Evolutionary conservation across 2,888 invertebrate species (phyloP).

Genomic region (Epinotia bilunana): DNA sequence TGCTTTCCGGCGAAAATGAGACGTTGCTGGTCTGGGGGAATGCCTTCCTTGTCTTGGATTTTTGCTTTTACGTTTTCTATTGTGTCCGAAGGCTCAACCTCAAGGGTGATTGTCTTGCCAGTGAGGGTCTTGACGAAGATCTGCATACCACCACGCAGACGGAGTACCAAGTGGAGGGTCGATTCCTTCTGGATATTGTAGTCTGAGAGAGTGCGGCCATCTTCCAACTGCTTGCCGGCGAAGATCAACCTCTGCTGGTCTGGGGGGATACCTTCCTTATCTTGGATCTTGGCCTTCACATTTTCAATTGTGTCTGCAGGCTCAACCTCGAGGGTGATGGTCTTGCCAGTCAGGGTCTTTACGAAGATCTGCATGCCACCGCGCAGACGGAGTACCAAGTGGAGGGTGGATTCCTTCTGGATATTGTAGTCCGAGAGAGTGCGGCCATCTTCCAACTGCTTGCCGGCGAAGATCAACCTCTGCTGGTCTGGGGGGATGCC

Average conservation of each 20-base stretch:
- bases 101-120: slow-evolving; percentile 47
- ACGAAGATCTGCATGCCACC: slow-evolving; percentile 49
- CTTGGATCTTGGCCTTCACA: slow-evolving; percentile 48
- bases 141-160: slow-evolving; percentile 48
- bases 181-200: slow-evolving; percentile 50
- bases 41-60: slow-evolving; percentile 47
- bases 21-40: slow-evolving; percentile 47
- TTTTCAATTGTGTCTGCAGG: slow-evolving; percentile 47
- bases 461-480: slow-evolving; percentile 47
- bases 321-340: slow-evolving; percentile 47
- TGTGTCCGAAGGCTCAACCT: slow-evolving; percentile 46
- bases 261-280: slow-evolving; percentile 48
- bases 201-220: slow-evolving; percentile 47
- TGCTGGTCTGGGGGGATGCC: slow-evolving; percentile 49
- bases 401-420: slow-evolving; percentile 48
- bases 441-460: slow-evolving; percentile 48
- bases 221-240: slow-evolving; percentile 47
- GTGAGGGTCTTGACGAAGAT: slow-evolving; percentile 47
- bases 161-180: slow-evolving; percentile 49
- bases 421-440: slow-evolving; percentile 49
- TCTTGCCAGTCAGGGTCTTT: slow-evolving; percentile 47
- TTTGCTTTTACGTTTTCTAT: slow-evolving; percentile 47
- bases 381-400: slow-evolving; percentile 46
- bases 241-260: slow-evolving; percentile 47
- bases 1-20: slow-evolving; percentile 47